Evolutionary conservation across 2,113 vertebrate genomes (phyloP), one percentile per base, ranked within the genome.

Genomic region (Crotalus tigris): DNA sequence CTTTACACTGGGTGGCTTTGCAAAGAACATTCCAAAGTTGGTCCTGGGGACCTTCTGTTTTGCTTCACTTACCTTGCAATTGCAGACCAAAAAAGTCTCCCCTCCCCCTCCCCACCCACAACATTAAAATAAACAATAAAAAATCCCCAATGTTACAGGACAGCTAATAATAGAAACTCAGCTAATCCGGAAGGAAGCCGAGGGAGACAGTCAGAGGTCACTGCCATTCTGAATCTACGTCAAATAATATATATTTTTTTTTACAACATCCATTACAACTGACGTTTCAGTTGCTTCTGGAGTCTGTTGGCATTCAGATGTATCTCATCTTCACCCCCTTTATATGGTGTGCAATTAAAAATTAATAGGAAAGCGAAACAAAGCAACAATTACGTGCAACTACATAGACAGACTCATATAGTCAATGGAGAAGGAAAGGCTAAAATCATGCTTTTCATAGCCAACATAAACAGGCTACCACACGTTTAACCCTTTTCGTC

Each of bases 181-280:
- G 58, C 75, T 57, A 89, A 86, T 87, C 91, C 93, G 93, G 91
- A 92, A 94, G 93, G 93, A 94, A 94, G 93, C 91, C 0, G 49
- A 90, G 91, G 58, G 85, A 92, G 55, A 90, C 91, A 5, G 57
- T 90, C 93, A 53, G 93, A 92, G 93, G 93, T 94, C 93, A 92
- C 33, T 46, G 88, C 81, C 85, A 12, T 87, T 33, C 89, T 57
- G 21, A 69, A 69, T 91, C 92, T 12, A 87, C 46, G n/a, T 93
- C 92, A 90, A 90, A 93, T 87, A 53, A 92, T 51, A 57, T 39
- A 55, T 44, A 39, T 39, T 2, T 39, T 88, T 88, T 88, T 88
- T 54, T 88, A 89, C 54, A 58, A 53, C 15, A 86, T 29, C 23
- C 29, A 87, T 10, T 89, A n/a, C 29, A 24, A 8, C 4, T 2